These are phyloP conservation scores for Rhopalosiphum nymphaeae DNA, from an alignment of 2,888 invertebrate species.

Conservation along the genomic window DNA sequence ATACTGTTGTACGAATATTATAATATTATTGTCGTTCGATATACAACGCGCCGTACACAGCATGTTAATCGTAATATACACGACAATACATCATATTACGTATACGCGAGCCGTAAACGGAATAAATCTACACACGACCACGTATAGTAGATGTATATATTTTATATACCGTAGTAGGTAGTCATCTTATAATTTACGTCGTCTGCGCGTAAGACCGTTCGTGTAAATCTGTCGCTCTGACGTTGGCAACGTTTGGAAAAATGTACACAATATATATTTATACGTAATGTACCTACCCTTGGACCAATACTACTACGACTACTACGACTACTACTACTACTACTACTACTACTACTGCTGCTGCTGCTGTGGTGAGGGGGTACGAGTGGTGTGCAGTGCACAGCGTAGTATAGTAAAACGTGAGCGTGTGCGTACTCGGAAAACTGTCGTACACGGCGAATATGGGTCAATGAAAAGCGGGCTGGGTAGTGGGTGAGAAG, in stretches of 20 bases:
- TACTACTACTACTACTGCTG: neutral
- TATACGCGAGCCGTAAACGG: neutral
- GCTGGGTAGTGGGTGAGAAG: too few relatives aligned
- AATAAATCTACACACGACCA: neutral
- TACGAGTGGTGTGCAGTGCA: neutral
- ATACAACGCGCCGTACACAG: neutral
- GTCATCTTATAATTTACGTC: neutral
- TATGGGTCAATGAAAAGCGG: constrained; percentile 57
- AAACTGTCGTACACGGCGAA: constrained; percentile 9
- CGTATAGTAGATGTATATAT: neutral
- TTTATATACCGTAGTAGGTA: neutral
- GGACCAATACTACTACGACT: neutral
- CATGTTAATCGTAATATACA: neutral
- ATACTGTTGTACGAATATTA: neutral
- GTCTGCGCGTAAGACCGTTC: neutral
- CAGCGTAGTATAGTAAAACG: constrained; percentile 45
- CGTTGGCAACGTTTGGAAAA: constrained; percentile 32
- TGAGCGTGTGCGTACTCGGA: neutral
- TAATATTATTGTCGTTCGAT: neutral
- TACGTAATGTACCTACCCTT: neutral
- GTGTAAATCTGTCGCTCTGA: neutral
- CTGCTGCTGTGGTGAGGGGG: neutral
- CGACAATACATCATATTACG: neutral
- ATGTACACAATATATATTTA: neutral
- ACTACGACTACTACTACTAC: neutral